A percentile compares a stretch with the other conserved stretches of the same genome.
Conservation (phyloP, 1,140 invertebrate genomes). For the Ooceraea biroi region DNA sequence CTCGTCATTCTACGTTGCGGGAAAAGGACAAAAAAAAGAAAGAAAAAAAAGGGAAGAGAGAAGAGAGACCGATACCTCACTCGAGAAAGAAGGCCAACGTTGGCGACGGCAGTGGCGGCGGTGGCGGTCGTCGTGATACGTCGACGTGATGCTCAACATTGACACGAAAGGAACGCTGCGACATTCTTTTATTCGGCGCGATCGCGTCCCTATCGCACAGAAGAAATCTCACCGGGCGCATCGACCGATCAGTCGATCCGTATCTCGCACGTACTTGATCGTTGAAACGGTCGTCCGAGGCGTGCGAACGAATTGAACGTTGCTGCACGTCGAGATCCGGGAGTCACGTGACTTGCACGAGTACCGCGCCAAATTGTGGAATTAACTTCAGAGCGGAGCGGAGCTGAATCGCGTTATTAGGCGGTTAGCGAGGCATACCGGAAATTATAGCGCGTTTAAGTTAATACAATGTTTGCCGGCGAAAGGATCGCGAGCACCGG, state of each 20-base stretch:
- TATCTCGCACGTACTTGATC: slow-evolving; percentile 29
- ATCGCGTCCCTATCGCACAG: background rate
- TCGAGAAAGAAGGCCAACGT: background rate
- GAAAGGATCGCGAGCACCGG: slow-evolving; percentile 9
- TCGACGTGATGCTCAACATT: background rate
- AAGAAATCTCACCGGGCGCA: background rate
- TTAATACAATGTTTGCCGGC: background rate
- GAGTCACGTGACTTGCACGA: background rate
- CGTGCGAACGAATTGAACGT: too few relatives aligned
- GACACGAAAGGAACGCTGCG: background rate
- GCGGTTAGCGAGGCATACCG: background rate
- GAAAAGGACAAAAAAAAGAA: background rate
- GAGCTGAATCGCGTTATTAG: slow-evolving; percentile 6
- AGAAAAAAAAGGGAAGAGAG: background rate
- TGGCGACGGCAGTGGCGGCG: too few relatives aligned
- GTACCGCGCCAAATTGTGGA: background rate
- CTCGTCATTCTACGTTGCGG: background rate
- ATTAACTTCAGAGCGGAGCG: background rate
- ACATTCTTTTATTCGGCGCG: background rate
- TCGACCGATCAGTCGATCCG: slow-evolving; percentile 9
- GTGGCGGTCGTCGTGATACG: background rate
- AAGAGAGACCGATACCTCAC: background rate
- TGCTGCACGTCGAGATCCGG: background rate
- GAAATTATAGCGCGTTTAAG: background rate
- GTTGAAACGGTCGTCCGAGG: background rate